Base-by-base conservation (phyloP, 2,888 invertebrate genomes). In the Plagodis pulveraria region DNA sequence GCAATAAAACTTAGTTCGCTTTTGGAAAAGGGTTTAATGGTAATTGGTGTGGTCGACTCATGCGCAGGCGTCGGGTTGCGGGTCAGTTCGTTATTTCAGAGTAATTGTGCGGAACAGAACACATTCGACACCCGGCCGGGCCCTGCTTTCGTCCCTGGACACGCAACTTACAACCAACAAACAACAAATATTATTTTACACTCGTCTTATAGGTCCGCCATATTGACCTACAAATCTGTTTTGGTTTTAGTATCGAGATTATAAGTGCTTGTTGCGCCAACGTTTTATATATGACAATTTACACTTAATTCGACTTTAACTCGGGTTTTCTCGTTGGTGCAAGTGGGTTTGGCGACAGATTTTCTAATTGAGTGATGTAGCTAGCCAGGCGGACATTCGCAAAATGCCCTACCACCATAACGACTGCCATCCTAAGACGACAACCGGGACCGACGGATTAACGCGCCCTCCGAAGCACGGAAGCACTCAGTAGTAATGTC, bases 81-180 rank as follows among this genome's bases (percentile, higher is more conserved):
- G 81, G 81, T 76, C 78, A 77, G 83, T 89, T 89, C 89, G 85
- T 89, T 90, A 89, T 88, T 90, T 81, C 80, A 83, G 80, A 86
- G 87, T 88, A 89, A 91, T 89, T 89, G 89, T 81, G 86, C 84
- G 89, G 89, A 89, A 89, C 89, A 80, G 83, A 80, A 81, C 80
- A 79, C 86, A 84, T 83, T 87, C 89, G 88, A 88, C 93, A 91
- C 87, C 72, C 11, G 32, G 40, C 43, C 48, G 40, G 42, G 42
- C 11, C 6, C 42, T 12, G 42, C 22, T 22, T 4, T 22, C 22
- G 22, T 22, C 22, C 22, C 22, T 22, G 22, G 72, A 78, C 83
- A 82, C 80, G 79, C 75, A 78, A 76, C 73, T 72, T 66, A 70
- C 68, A 65, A 68, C 66, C 66, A 71, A 67, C 66, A 67, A 65